Conservation (phyloP, 2,113 vertebrate species). For the Bubo blakistoni region DNA sequence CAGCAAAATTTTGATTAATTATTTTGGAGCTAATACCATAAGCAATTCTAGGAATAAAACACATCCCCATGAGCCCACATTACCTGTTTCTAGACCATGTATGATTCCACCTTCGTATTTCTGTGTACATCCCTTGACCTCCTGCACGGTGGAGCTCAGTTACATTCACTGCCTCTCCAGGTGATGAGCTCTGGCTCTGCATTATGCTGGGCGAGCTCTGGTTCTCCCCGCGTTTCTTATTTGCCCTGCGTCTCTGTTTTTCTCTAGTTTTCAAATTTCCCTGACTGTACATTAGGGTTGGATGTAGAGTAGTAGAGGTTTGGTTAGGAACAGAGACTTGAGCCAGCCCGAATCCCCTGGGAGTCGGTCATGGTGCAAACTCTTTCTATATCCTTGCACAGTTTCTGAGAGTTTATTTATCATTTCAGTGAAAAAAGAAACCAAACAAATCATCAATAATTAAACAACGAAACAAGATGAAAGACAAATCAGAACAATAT, state of each 20-base stretch:
- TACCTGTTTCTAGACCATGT: background rate
- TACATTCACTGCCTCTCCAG: background rate
- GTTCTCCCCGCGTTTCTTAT: background rate
- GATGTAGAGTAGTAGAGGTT: background rate
- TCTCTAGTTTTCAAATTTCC: background rate
- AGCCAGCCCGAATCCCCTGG: background rate
- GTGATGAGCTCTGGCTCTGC: background rate
- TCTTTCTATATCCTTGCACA: background rate
- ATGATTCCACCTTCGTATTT: background rate
- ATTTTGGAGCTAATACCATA: too few relatives aligned
- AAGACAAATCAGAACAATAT: slow-evolving; percentile 37
- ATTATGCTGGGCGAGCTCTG: background rate
- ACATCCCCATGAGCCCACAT: background rate
- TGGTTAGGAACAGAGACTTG: background rate
- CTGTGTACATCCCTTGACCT: background rate
- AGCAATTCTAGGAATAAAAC: background rate
- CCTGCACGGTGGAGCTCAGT: background rate
- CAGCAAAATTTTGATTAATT: background rate
- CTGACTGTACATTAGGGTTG: too few relatives aligned
- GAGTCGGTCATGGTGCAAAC: background rate
- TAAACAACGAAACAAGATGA: slow-evolving; percentile 23
- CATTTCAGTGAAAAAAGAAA: background rate
- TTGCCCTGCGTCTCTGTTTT: background rate
- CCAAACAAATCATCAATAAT: slow-evolving; percentile 48
- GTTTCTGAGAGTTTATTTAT: slow-evolving; percentile 15